Evolutionary conservation across 2,113 vertebrate species (phyloP).

Genomic region (Sigmodon hispidus): DNA sequence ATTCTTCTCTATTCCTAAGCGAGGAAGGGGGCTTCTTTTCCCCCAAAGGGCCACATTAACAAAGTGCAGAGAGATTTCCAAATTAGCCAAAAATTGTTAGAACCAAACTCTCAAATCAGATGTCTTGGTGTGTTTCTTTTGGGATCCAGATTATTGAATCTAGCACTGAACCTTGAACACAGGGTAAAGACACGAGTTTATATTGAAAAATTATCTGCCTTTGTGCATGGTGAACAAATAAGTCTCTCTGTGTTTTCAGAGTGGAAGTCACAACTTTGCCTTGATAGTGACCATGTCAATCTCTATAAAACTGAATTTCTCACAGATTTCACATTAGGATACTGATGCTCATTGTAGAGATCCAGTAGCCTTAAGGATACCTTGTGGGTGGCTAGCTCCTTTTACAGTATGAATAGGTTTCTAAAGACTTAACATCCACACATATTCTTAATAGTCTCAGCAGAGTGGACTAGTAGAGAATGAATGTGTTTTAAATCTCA

Average conservation of each 20-base stretch:
- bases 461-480: not conserved
- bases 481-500: not conserved
- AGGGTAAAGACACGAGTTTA: not conserved
- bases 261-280: not conserved
- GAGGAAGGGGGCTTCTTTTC: not conserved
- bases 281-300: not conserved
- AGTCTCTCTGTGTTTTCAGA: slow-evolving; percentile 31
- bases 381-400: slow-evolving; percentile 16
- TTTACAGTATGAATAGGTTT: slow-evolving; percentile 55
- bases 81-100: not conserved
- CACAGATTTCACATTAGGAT: not conserved
- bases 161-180: slow-evolving; percentile 14
- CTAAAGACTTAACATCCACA: slow-evolving; percentile 27
- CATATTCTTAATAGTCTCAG: slow-evolving; percentile 15
- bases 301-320: slow-evolving; percentile 1
- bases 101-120: not conserved
- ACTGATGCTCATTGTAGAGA: slow-evolving; percentile 45
- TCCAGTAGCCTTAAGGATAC: slow-evolving; percentile 44
- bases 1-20: not conserved
- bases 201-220: not conserved
- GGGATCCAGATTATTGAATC: not conserved
- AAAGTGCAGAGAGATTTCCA: slow-evolving; percentile 28
- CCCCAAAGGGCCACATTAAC: slow-evolving; percentile 5
- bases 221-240: not conserved
- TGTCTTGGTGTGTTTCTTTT: not conserved